These are phyloP conservation scores for Spodoptera exigua DNA, from an alignment of 2,888 invertebrate species.

Conservation along the genomic window DNA sequence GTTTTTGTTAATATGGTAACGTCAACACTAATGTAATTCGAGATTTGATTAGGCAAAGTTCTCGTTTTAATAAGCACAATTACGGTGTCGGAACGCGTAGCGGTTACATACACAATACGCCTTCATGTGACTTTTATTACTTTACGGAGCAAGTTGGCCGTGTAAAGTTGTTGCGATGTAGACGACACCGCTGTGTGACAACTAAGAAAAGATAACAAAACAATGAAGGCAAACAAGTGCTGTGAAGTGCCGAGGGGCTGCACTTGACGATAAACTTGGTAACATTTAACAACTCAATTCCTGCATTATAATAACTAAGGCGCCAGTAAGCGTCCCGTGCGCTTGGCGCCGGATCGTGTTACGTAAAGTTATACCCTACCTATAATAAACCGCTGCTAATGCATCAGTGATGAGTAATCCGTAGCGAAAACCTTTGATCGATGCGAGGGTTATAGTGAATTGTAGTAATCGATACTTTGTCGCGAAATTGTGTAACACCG, in stretches of 20 bases:
- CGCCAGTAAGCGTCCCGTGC: conserved; percentile 24
- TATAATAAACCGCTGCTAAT: conserved; percentile 65
- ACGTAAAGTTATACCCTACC: conserved; percentile 60
- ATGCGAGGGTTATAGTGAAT: conserved; percentile 40
- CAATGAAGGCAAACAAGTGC: conserved; percentile 49
- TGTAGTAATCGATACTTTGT: conserved; percentile 41
- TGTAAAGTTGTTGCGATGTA: conserved; percentile 31
- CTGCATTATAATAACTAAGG: conserved; percentile 25
- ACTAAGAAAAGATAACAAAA: conserved; percentile 50
- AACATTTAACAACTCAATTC: conserved; percentile 34
- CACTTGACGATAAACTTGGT: conserved; percentile 49
- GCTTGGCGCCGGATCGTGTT: conserved; percentile 72
- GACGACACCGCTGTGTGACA: conserved; percentile 28
- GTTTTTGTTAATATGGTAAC: conserved; percentile 50
- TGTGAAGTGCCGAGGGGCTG: conserved; percentile 25
- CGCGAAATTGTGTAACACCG: conserved; percentile 41
- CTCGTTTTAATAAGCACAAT: conserved; percentile 26
- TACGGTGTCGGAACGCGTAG: conserved; percentile 4
- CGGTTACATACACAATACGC: conserved; percentile 5
- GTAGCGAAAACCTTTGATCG: conserved; percentile 59
- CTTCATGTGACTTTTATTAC: conserved; percentile 30
- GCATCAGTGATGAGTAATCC: conserved; percentile 68
- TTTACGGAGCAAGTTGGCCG: conserved; percentile 30
- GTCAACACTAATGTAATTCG: conserved; percentile 49
- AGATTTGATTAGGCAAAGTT: conserved; percentile 23